Evolutionary conservation across 2,797 vertebrate species (phyloP), one percentile per base, ranked within the genome.

Genomic region (Oophaga sylvatica): DNA sequence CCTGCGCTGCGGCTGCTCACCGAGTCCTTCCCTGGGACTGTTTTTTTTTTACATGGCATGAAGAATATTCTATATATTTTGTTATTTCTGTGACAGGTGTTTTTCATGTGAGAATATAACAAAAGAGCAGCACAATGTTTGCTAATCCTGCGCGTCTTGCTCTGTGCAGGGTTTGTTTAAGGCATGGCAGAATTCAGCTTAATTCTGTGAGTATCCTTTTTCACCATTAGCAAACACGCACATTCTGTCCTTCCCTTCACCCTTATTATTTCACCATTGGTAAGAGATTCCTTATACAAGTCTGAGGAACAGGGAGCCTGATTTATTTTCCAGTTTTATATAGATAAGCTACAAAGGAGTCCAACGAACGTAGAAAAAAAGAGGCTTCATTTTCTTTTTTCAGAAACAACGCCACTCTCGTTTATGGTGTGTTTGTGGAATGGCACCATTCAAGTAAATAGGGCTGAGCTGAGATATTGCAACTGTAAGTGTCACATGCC

Each of bases 191-290:
- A 8, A 63, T 79, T 85, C 45, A 13, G 76, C 84, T 63, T 80
- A 29, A 53, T 76, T 71, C 83, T 62, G 17, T 48, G 45, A 59
- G 78, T 73, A 65, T 73, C 41, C 56, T 22, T 63, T 85, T 82
- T 88, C 87, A 80, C 83, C 87, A 41, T 88, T 19, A 80, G 87
- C 67, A 88, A 88, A 85, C 68, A 88, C 7, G 59, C 29, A 85
- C 87, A 85, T 88, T 88, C 83, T 60, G 48, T 67, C 41, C 77
- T 73, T 70, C n/a, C 9, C 5, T 31, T 87, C 80, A 87, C 71
- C 62, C 80, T n/a, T 57, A 83, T 15, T 59, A 71, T 41, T 31
- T 83, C 48, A 65, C 56, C 48, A 57, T 31, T 29, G 16, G 57
- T 41, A 7, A 60, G 41, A 81, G 80, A 81, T 68, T 63, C 7